These are phyloP conservation scores for Opisthocomus hoazin DNA, from an alignment of 2,113 vertebrate species.

Conservation along the genomic window DNA sequence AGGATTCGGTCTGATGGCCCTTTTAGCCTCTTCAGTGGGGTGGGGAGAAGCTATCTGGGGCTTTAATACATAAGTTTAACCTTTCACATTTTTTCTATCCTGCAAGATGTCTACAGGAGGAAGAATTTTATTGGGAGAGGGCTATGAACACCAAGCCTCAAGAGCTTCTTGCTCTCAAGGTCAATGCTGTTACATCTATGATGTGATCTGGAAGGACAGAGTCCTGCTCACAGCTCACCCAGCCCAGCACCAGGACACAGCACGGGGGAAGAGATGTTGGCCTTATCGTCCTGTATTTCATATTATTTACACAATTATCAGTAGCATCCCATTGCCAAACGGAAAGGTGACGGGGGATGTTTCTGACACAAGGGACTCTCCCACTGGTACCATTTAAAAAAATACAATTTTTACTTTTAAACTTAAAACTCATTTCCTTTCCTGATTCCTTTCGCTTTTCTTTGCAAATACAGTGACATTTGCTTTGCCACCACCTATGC, in stretches of 20 bases:
- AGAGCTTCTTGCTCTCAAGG: not conserved
- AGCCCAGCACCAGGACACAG: not conserved
- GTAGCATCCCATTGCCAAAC: not conserved
- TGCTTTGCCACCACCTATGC: not conserved
- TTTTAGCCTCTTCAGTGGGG: not conserved
- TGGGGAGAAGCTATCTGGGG: not conserved
- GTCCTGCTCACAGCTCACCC: not conserved
- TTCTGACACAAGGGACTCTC: not conserved
- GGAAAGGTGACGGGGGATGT: not conserved
- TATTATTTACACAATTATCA: not conserved
- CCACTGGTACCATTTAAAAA: conserved; percentile 13
- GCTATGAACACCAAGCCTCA: accelerated
- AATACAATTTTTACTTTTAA: not conserved
- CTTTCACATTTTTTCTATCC: not conserved
- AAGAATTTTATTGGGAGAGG: not conserved
- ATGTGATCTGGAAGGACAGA: not conserved
- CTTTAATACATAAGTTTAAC: not conserved
- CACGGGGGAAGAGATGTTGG: not conserved
- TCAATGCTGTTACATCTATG: not conserved
- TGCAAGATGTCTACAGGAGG: not conserved
- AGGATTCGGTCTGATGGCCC: not conserved
- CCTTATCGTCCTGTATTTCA: not conserved
- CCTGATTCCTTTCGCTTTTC: not conserved
- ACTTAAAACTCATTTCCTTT: conserved; percentile 5
- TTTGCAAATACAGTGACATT: not conserved